phyloP scores from a whole-genome alignment of 2,888 invertebrate genomes.

The Panorpa germanica region DNA sequence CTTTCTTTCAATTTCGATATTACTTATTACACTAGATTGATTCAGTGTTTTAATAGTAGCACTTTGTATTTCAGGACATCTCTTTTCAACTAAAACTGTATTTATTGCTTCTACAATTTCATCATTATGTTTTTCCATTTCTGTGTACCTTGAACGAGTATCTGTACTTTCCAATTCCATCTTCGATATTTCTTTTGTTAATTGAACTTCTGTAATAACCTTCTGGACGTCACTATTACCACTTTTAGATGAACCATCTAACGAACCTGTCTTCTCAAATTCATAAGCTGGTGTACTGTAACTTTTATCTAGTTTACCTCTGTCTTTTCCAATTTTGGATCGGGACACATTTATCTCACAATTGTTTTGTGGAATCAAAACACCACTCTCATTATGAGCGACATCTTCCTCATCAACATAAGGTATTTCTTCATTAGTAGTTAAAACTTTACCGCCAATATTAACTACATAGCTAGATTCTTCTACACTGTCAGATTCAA shows the following conservation, averaged over 20 bases:
- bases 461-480: constrained; percentile 22
- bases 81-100: constrained; percentile 20
- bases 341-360: too few species aligned
- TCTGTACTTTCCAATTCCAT: too few species aligned
- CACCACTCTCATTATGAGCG: constrained; percentile 1
- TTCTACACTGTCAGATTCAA: constrained; percentile 22
- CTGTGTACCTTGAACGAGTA: too few species aligned
- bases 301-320: constrained; percentile 55
- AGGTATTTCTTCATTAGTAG: constrained; percentile 23
- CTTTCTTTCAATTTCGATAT: too few species aligned
- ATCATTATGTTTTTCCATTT: constrained; percentile 11
- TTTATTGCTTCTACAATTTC: constrained; percentile 22
- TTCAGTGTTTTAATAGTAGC: too few species aligned
- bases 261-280: constrained; percentile 23
- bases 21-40: too few species aligned
- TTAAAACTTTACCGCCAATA: constrained; percentile 16
- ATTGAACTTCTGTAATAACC: too few species aligned
- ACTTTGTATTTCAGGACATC: too few species aligned
- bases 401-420: constrained; percentile 23
- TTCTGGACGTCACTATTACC: too few species aligned
- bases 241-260: too few species aligned
- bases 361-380: too few species aligned
- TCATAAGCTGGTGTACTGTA: constrained; percentile 72
- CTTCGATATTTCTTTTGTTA: too few species aligned
- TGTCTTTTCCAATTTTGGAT: constrained; percentile 13